phyloP scores from a whole-genome alignment of 2,888 invertebrate species.

The Sphaerophoria taeniata region DNA sequence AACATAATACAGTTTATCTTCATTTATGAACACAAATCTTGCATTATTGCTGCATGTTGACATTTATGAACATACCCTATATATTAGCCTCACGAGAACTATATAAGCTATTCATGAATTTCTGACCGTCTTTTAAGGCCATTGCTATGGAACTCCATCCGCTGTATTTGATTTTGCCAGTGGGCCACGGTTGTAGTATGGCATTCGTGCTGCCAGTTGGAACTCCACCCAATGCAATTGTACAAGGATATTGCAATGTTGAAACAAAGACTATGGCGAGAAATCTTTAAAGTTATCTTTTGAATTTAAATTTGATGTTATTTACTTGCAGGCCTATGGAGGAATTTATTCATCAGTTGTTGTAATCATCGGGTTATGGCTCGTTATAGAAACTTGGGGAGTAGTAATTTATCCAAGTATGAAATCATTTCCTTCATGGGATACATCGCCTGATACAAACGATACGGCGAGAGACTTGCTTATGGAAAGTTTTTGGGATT shows the following conservation, averaged over 20 bases:
- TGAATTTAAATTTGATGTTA: background rate
- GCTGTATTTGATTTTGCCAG: slow-evolving; percentile 93
- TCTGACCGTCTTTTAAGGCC: slow-evolving; percentile 83
- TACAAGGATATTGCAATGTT: slow-evolving; percentile 90
- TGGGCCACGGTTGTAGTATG: slow-evolving; percentile 93
- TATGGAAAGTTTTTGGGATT: background rate
- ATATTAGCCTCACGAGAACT: background rate
- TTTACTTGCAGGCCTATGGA: slow-evolving; percentile 85
- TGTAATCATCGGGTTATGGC: slow-evolving; percentile 82
- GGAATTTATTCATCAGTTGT: slow-evolving; percentile 84
- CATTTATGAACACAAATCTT: no score
- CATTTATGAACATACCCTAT: no score
- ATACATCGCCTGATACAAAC: slow-evolving; percentile 8
- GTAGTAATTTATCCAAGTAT: slow-evolving; percentile 84
- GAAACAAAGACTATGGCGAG: slow-evolving; percentile 88
- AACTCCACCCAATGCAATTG: slow-evolving; percentile 97
- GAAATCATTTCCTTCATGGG: slow-evolving; percentile 34
- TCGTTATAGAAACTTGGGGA: slow-evolving; percentile 88
- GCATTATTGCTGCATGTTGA: no score
- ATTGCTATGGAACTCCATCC: slow-evolving; percentile 89
- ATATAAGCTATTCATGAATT: background rate
- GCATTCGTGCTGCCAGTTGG: slow-evolving; percentile 96
- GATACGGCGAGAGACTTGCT: background rate
- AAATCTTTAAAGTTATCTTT: background rate
- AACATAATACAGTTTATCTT: no score